Percentiles rank a stretch among this genome's conserved stretches.
Conservation (phyloP, 2,113 vertebrate species). For the Chinchilla lanigera region DNA sequence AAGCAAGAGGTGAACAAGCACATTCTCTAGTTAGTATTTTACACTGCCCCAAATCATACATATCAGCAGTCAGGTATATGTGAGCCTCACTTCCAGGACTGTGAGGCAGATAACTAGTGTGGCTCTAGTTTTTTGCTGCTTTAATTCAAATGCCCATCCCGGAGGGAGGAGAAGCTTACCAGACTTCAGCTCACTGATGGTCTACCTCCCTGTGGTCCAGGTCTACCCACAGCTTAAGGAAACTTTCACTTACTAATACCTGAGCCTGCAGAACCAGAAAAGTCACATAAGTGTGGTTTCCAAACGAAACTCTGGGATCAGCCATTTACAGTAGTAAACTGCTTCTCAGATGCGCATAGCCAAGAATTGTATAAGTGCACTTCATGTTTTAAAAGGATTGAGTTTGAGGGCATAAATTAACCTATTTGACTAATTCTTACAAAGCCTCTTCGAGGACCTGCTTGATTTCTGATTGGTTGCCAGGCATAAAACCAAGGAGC, state of each 20-base stretch:
- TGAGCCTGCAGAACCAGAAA: conserved; percentile 70
- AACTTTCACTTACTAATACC: conserved; percentile 59
- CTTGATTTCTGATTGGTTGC: not conserved
- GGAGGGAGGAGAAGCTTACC: not conserved
- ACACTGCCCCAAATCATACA: not conserved
- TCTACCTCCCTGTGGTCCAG: not conserved
- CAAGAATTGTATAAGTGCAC: not conserved
- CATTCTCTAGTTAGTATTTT: not conserved
- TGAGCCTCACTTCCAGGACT: not conserved
- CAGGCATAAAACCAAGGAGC: not conserved
- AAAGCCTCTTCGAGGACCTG: not conserved
- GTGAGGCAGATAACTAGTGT: not conserved
- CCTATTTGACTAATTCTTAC: not conserved
- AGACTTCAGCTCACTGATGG: not conserved
- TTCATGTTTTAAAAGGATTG: not conserved
- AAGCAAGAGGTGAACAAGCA: conserved; percentile 15
- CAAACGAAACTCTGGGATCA: not conserved
- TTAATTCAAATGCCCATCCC: not conserved
- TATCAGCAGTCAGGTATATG: not conserved
- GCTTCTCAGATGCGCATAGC: not conserved
- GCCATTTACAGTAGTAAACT: not conserved
- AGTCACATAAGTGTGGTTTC: conserved; percentile 56
- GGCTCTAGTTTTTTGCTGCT: not conserved
- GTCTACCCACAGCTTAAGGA: conserved; percentile 61
- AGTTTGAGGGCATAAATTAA: not conserved